Base-by-base conservation (phyloP, 2,888 invertebrate species). In the Sminthurinus aureus region DNA sequence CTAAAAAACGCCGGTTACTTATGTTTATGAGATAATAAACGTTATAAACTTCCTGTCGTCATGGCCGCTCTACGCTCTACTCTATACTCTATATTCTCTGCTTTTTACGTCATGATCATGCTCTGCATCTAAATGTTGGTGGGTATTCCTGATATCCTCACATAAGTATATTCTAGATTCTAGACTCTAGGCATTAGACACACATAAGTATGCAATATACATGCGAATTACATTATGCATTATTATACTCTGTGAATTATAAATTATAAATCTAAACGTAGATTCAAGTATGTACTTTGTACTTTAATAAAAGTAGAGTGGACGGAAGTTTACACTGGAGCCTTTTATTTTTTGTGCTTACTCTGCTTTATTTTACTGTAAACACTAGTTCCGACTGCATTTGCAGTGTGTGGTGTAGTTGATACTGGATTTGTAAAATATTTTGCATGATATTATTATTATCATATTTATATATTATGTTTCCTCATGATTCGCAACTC, bases 281-380 rank as follows among this genome's bases (percentile, higher is more conserved):
- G 3, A 6, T 1, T 1, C 38, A n/a, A n/a, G 38, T 38, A 38
- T 38, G 38, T 38, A 38, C 38, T n/a, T n/a, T 52, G 52, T 52
- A 52, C 13, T 52, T 52, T 52, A 52, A 58, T 58, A 2, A 58
- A 9, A 12, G 71, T 8, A 22, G 15, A 71, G 71, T 13, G 26
- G 71, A 71, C 71, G 71, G 71, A 71, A 71, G 71, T 71, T 71
- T 71, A 71, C 71, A 71, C 26, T 71, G 8, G 15, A 0, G 2
- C 26, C 26, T 24, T 71, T 71, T 20, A 71, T 71, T 9, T 38
- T 38, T 38, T 38, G 38, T 38, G 38, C 38, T 38, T 38, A 38
- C 38, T 38, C 38, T 38, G 38, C 38, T 38, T 38, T 38, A 38
- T 38, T 38, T 38, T 38, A 38, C 38, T 38, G 38, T 38, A 38